These are phyloP conservation scores for Anguilla japonica DNA, from an alignment of 2,113 vertebrate genomes.

Conservation along the genomic window DNA sequence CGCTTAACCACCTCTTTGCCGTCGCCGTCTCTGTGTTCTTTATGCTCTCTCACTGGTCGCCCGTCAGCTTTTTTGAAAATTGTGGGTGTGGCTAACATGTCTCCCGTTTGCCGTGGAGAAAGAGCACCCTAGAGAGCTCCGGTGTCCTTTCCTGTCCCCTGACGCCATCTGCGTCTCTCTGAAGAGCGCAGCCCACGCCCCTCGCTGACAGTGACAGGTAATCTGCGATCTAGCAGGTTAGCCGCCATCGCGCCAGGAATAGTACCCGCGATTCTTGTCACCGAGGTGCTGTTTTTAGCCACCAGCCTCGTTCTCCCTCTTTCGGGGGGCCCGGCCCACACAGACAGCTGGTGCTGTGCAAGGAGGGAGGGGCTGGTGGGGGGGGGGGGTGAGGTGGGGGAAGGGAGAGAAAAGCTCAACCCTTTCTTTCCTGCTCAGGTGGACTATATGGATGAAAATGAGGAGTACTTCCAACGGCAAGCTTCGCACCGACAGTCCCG, in stretches of 20 bases:
- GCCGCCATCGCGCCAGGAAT: neutral
- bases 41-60: neutral
- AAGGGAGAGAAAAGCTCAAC: conserved; percentile 46
- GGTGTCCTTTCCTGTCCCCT: neutral
- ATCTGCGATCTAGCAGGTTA: neutral
- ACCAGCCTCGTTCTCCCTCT: conserved; percentile 49
- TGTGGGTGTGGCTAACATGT: neutral
- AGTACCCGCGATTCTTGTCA: neutral
- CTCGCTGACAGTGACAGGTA: neutral
- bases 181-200: neutral
- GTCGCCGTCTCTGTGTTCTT: neutral
- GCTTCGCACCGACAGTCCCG: conserved; percentile 95
- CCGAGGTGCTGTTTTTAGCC: conserved; percentile 1
- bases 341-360: conserved; percentile 62
- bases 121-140: too few relatives aligned
- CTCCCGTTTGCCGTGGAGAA: neutral
- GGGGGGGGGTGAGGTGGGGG: conserved; percentile 40
- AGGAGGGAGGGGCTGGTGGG: neutral
- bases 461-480: conserved; percentile 98
- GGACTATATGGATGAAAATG: conserved; percentile 99
- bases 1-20: neutral
- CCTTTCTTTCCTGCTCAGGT: conserved; percentile 72
- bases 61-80: neutral
- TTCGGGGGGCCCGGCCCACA: conserved; percentile 58
- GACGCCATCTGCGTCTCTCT: neutral